These are phyloP conservation scores for Melanotus villosus DNA, from an alignment of 2,888 invertebrate genomes.

Conservation along the genomic window DNA sequence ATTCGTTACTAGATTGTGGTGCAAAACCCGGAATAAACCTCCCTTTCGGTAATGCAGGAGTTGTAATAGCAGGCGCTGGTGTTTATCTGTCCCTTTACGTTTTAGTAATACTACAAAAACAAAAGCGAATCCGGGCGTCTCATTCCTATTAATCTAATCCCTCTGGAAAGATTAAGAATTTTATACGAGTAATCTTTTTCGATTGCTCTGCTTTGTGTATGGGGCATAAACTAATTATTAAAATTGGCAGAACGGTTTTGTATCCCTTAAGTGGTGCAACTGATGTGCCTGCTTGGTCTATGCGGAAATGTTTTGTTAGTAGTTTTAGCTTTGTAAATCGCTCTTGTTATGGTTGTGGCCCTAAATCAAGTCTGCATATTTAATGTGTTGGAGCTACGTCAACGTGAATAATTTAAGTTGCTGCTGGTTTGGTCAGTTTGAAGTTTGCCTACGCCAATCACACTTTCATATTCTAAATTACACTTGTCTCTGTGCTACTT, in stretches of 20 bases:
- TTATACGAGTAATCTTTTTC: neutral
- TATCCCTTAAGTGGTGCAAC: neutral
- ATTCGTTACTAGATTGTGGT: neutral
- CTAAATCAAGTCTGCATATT: conserved; percentile 40
- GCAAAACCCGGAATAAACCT: neutral
- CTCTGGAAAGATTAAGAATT: conserved; percentile 4
- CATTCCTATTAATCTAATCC: conserved; percentile 1
- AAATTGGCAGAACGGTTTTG: neutral
- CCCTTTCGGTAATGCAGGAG: neutral
- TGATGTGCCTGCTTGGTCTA: neutral
- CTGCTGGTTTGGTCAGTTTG: conserved; percentile 29
- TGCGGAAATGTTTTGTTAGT: neutral
- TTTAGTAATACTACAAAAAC: conserved; percentile 1
- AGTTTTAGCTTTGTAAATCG: conserved; percentile 22
- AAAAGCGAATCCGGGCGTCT: neutral
- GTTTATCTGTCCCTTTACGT: conserved; percentile 5
- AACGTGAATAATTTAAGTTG: conserved; percentile 36
- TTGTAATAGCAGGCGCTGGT: neutral
- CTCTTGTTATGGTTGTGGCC: conserved; percentile 20
- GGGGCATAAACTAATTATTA: too few relatives aligned
- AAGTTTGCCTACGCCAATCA: conserved; percentile 20
- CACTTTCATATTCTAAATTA: conserved; percentile 25
- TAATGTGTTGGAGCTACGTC: conserved; percentile 33
- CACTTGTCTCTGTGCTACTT: neutral
- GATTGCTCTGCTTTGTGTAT: too few relatives aligned